Evolutionary conservation across 2,888 invertebrate species (phyloP).

Genomic region (Alcis repandata): DNA sequence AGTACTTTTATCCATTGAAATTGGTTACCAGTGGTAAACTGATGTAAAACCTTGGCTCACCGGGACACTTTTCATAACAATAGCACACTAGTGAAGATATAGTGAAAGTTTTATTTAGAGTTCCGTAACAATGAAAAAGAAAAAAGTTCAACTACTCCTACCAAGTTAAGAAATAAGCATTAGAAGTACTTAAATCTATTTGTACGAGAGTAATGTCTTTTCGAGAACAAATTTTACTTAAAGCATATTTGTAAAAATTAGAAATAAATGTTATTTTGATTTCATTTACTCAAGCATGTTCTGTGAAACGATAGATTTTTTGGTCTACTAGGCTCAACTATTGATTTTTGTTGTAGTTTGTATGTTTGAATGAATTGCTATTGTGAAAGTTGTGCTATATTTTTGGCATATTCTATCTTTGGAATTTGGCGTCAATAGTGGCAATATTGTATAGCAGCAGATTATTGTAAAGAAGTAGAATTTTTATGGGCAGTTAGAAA

Average conservation of each 20-base stretch:
- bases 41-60: slow-evolving; percentile 5
- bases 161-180: not conserved
- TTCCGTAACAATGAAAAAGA: not conserved
- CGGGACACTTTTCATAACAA: not conserved
- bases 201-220: slow-evolving; percentile 1
- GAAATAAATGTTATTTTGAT: not conserved
- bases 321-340: not conserved
- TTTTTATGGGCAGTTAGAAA: not conserved
- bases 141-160: not conserved
- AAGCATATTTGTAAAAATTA: not conserved
- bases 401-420: slow-evolving; percentile 35
- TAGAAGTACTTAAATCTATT: not conserved
- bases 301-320: not conserved
- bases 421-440: slow-evolving; percentile 28
- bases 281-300: not conserved
- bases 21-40: slow-evolving; percentile 29
- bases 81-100: not conserved
- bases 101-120: not conserved
- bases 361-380: slow-evolving; percentile 2
- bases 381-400: slow-evolving; percentile 22
- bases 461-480: slow-evolving; percentile 1
- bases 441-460: slow-evolving; percentile 25
- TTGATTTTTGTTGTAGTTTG: not conserved
- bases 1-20: slow-evolving; percentile 9
- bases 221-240: not conserved